Evolutionary conservation across 1,140 invertebrate species (phyloP), one percentile per base, ranked within the genome.

Genomic region (Cydia amplana): DNA sequence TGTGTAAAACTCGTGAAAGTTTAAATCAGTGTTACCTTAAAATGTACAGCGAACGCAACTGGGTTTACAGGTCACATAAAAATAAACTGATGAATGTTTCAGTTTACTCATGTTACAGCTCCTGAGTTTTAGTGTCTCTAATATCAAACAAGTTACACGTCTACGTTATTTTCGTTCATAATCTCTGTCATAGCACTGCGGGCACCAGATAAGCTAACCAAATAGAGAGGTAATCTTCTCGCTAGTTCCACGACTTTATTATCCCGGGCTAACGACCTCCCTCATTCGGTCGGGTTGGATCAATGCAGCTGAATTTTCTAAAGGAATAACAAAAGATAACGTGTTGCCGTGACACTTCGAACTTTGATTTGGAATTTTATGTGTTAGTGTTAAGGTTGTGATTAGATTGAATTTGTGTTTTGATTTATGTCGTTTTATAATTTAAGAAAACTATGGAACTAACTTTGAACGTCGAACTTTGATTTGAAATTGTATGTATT

Each of bases 151-250:
- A 40, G 7, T 70, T 16, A 40, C 65, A 70, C n/a, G 7, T 70
- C 65, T 70, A n/a, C 4, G 9, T 43, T 70, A 40, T 70, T 70
- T 60, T 60, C 55, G 9, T 12, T n/a, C 16, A 60, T 60, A 83
- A 80, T 87, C 84, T 87, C 75, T 85, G 83, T 28, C 74, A 28
- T 36, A 64, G 49, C 49, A 60, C 82, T 86, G 84, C 80, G 77
- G 80, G 65, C 67, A 74, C 5, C 5, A 86, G 88, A 90, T 90
- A 88, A 90, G 85, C 84, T 84, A 83, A 76, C 83, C 85, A 87
- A 90, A 88, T 90, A 87, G 83, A 87, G 86, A 87, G 83, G 86
- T 86, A 85, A 90, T 88, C 85, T 86, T 79, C 77, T 72, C 79
- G 80, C 79, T 83, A 80, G 83, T 84, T 84, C 83, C 83, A 86